A percentile compares a stretch with the other conserved stretches of the same genome.
Evolutionary conservation across 2,888 invertebrate species (phyloP).

Genomic region (Acanthococcus lagerstroemiae): DNA sequence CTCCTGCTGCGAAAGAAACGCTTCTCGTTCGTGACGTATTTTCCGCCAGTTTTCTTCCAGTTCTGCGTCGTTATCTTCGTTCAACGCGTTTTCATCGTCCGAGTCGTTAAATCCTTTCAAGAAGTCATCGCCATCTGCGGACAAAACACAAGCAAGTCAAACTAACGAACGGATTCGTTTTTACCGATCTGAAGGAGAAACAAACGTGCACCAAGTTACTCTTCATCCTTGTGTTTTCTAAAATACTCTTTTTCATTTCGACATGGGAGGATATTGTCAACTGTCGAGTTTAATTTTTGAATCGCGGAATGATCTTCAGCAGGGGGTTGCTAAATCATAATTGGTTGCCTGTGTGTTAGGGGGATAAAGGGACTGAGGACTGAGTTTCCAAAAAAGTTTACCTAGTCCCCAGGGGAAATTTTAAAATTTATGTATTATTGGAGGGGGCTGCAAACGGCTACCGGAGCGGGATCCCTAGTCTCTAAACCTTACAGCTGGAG

Average conservation of each 20-base stretch:
- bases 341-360: too few relatives aligned
- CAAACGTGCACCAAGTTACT: too few relatives aligned
- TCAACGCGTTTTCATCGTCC: conserved; percentile 45
- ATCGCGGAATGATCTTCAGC: too few relatives aligned
- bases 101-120: conserved; percentile 40
- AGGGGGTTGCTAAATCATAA: too few relatives aligned
- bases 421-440: too few relatives aligned
- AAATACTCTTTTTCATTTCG: too few relatives aligned
- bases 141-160: background rate
- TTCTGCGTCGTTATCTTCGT: conserved; percentile 60
- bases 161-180: background rate
- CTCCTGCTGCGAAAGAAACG: conserved; percentile 48
- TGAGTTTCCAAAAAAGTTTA: too few relatives aligned
- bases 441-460: too few relatives aligned
- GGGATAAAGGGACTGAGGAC: background rate
- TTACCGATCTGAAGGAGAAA: background rate
- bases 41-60: conserved; percentile 62
- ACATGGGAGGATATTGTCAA: too few relatives aligned
- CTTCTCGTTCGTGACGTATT: conserved; percentile 67
- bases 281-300: too few relatives aligned
- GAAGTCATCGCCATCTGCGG: conserved; percentile 39
- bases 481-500: background rate
- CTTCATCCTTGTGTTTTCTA: too few relatives aligned
- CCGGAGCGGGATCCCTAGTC: too few relatives aligned
- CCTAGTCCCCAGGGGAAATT: background rate